Evolutionary conservation across 2,113 vertebrate species (phyloP).

Genomic region (Thunnus thynnus): DNA sequence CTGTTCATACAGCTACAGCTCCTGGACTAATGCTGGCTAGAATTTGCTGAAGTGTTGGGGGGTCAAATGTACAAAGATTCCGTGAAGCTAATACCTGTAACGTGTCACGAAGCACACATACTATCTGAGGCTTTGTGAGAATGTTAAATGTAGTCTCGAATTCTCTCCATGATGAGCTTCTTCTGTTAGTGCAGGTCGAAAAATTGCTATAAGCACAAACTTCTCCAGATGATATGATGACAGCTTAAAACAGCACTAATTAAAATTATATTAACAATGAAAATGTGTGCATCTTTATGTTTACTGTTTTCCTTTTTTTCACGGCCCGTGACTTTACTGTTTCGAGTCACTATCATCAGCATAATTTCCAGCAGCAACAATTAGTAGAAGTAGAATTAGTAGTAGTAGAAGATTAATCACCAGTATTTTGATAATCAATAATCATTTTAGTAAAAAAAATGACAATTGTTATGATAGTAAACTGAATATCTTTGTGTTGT

Average conservation of each 20-base stretch:
- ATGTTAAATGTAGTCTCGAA: neutral
- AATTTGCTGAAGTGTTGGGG: conserved; percentile 24
- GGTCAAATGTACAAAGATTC: neutral
- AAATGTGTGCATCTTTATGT: neutral
- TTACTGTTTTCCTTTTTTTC: neutral
- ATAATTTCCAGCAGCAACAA: neutral
- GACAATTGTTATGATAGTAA: no score
- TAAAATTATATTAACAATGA: neutral
- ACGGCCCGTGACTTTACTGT: neutral
- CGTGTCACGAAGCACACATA: conserved; percentile 11
- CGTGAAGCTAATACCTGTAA: conserved; percentile 40
- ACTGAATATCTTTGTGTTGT: no score
- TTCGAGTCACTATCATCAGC: neutral
- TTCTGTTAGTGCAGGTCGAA: neutral
- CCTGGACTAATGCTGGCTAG: neutral
- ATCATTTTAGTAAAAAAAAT: no score
- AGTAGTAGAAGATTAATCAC: no score
- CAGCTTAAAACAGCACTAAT: neutral
- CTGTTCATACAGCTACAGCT: conserved; percentile 7
- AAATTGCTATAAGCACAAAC: neutral
- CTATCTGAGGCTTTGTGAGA: conserved; percentile 17
- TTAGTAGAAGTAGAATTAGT: no score
- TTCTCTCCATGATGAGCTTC: neutral
- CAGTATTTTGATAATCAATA: no score
- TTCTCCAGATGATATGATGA: neutral